Base-by-base conservation (phyloP, 1,140 invertebrate genomes). In the Neomicropteryx cornuta region DNA sequence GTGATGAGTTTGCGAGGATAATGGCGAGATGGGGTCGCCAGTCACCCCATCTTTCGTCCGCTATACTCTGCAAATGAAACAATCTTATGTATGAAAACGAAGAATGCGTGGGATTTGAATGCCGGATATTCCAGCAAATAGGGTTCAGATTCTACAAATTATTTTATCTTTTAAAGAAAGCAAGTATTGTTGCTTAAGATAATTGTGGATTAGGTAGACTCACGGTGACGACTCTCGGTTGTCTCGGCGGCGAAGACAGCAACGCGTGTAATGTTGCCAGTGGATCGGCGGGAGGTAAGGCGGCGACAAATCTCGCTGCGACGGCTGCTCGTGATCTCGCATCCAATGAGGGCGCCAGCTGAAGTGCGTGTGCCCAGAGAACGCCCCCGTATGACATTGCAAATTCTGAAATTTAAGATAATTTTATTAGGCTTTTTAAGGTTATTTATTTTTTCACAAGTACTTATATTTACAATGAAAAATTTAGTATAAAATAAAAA, bases 1-100 rank as follows among this genome's bases (percentile, higher is more conserved):
- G 60, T 11, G 87, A 80, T 2, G 83, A 77, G 62, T 97, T 96
- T 18, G 90, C 87, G 18, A 97, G 73, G 43, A 97, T 80, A 77
- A 97, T 93, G 11, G 92, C 91, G 31, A 95, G 69, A 72, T 97
- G 92, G 16, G 90, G 87, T 37, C 89, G 73, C 94, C 93, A 97
- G 59, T 97, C 92, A 41, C 88, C 90, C 87, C 90, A 95, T 43
- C 79, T 80, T 43, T 83, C 81, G 65, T 93, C 87, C n/a, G 77
- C 66, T 40, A 86, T 75, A 64, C 81, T 77, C 78, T 81, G 51
- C 4, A 58, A 53, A 53, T 43, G 38, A 48, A 46, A 45, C 22
- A 48, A 47, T 37, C 33, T 19, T n/a, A n/a, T n/a, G n/a, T n/a
- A n/a, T n/a, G n/a, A n/a, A n/a, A n/a, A n/a, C n/a, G n/a, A n/a